Base-by-base conservation (phyloP, 2,113 vertebrate genomes). In the Tachysurus vachellii region DNA sequence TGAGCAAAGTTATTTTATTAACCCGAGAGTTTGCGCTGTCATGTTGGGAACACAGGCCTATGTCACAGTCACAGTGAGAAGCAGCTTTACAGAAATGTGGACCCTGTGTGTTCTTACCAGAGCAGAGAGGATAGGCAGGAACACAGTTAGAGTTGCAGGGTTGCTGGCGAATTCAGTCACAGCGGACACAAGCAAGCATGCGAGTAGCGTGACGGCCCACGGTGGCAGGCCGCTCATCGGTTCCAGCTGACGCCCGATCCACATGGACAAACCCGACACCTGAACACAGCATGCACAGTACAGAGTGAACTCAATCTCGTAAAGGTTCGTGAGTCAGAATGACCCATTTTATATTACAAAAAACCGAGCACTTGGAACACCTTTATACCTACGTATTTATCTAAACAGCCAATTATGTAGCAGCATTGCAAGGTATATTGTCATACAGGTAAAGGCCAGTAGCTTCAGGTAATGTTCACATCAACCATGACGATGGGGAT, bases 151-250 rank as follows among this genome's bases (percentile, higher is more conserved):
- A 57, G 98, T 99, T 61, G 98, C 98, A 0, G 98, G 97, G 89
- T 99, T 99, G 90, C 98, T 99, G 86, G 99, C 98, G 21, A 99
- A 99, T 93, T 99, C 98, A 0, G 98, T 99, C 89, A 99, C 96
- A 0, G 96, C 94, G 17, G 98, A 99, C 80, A 99, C 98, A 82
- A 99, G 95, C 90, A 99, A 92, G 90, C 98, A 99, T 4, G 97
- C 97, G 89, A 99, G 94, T 85, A 99, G 95, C 81, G 97, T 98
- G 91, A 99, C 96, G 0, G 96, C 96, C 98, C 98, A 99, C 0
- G 94, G 97, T 0, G 98, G 98, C 88, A 99, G 96, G 79, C 96
- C 98, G 47, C 96, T 99, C 93, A 99, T 95, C 87, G 96, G 97
- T 81, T 99, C 94, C 97, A 99, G 96, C 95, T 99, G 98, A 62